Percentiles rank a stretch among this genome's conserved stretches.
Conservation (phyloP, 2,113 vertebrate species). For the Hypanus sabinus region DNA sequence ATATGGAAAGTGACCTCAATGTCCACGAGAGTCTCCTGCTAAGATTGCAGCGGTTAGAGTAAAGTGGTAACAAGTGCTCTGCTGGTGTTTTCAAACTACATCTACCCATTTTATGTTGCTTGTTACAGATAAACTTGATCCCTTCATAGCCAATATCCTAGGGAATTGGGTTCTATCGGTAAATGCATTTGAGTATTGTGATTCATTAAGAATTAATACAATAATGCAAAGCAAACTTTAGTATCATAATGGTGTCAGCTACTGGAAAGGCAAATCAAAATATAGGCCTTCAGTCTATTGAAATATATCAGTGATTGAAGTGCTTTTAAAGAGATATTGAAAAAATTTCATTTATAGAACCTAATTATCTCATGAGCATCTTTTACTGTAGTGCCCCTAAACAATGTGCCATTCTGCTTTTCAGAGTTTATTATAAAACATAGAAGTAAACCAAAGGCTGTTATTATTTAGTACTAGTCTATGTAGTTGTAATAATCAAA, state of each 20-base stretch:
- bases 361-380: background rate
- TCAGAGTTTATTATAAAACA: background rate
- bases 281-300: background rate
- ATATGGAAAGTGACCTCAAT: too few species aligned
- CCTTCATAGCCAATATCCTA: background rate
- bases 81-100: background rate
- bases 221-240: slow-evolving; percentile 4
- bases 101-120: background rate
- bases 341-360: slow-evolving; percentile 1
- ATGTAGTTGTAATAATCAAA: background rate
- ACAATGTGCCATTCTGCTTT: slow-evolving; percentile 4
- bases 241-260: slow-evolving; percentile 13
- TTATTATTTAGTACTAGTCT: slow-evolving; percentile 3
- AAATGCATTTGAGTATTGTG: background rate
- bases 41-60: too few species aligned
- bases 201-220: background rate
- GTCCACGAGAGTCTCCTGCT: too few species aligned
- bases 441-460: background rate
- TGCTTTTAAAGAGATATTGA: slow-evolving; percentile 15
- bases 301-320: slow-evolving; percentile 11
- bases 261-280: background rate
- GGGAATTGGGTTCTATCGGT: background rate
- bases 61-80: background rate
- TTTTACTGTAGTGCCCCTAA: background rate
- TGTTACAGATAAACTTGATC: background rate